Base-by-base conservation (phyloP, 2,797 vertebrate genomes). In the Channa striata region DNA sequence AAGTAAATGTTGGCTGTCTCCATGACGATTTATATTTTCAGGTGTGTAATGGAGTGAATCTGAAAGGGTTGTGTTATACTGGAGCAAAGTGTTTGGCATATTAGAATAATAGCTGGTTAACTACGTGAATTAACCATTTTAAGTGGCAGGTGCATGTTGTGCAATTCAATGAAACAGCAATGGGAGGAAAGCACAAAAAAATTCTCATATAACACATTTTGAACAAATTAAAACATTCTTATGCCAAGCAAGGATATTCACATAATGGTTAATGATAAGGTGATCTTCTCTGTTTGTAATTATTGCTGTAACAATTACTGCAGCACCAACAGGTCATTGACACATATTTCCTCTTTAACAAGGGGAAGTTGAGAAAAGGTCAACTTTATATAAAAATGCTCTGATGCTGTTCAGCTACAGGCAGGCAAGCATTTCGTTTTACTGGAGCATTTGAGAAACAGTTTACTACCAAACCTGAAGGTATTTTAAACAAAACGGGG, bases 111-210 rank as follows among this genome's bases (percentile, higher is more conserved):
- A 48, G 25, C 59, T 50, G 47, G 40, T 60, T 57, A 48, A 48
- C 54, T 54, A 63, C 39, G 57, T 43, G 34, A 73, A 78, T 37
- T 60, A 43, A 61, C 36, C 49, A 47, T 61, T 65, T 70, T 67
- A 76, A 61, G 72, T 52, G 57, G 8, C 34, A 57, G 48, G 14
- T 67, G 34, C 39, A 40, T n/a, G 11, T 14, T 34, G 30, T 40
- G 59, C 39, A 70, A n/a, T 76, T 74, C 25, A 37, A 43, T 17
- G 36, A 42, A 50, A 16, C 60, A 40, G 37, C 46, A 13, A 43
- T 40, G 2, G 6, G 20, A 43, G 16, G 8, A 21, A 9, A 30
- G 34, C 42, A 42, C 2, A 23, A 36, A 49, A n/a, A 51, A 17
- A 14, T 16, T 42, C 36, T 20, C 48, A 30, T 8, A 39, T 25